A percentile compares a stretch with the other conserved stretches of the same genome.
phyloP scores from a whole-genome alignment of 2,113 vertebrate genomes.

The Rattus rattus region DNA sequence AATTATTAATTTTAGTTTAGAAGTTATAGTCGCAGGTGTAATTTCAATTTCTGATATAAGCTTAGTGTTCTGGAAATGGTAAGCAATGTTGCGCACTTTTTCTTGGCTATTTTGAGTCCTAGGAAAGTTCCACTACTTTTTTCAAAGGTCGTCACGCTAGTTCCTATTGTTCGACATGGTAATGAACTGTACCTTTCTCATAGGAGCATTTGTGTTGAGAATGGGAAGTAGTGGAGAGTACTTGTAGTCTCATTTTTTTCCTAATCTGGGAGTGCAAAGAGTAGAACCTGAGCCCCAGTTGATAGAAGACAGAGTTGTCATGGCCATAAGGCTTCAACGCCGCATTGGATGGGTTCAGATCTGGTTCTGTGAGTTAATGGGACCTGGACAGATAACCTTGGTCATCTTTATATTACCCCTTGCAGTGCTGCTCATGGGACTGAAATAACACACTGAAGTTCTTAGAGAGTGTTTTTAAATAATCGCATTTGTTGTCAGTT shows the following conservation, averaged over 20 bases:
- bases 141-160: slow-evolving; percentile 21
- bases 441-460: slow-evolving; percentile 44
- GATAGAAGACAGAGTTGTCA: background rate
- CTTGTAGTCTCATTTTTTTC: background rate
- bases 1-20: slow-evolving; percentile 55
- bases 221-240: background rate
- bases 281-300: background rate
- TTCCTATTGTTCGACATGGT: background rate
- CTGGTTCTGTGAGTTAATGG: background rate
- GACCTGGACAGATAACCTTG: background rate
- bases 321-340: background rate
- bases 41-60: background rate
- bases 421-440: background rate
- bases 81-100: slow-evolving; percentile 17
- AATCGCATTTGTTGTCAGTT: slow-evolving; percentile 10
- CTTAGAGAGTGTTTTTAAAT: slow-evolving; percentile 45
- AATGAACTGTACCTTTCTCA: background rate
- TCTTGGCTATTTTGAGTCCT: slow-evolving; percentile 37
- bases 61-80: slow-evolving; percentile 43
- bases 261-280: background rate
- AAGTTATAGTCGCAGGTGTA: slow-evolving; percentile 27
- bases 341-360: background rate
- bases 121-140: background rate
- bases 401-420: slow-evolving; percentile 28
- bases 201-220: slow-evolving; percentile 15